Evolutionary conservation across 2,888 invertebrate genomes (phyloP), one percentile per base, ranked within the genome.

Genomic region (Heteromurus nitidus): DNA sequence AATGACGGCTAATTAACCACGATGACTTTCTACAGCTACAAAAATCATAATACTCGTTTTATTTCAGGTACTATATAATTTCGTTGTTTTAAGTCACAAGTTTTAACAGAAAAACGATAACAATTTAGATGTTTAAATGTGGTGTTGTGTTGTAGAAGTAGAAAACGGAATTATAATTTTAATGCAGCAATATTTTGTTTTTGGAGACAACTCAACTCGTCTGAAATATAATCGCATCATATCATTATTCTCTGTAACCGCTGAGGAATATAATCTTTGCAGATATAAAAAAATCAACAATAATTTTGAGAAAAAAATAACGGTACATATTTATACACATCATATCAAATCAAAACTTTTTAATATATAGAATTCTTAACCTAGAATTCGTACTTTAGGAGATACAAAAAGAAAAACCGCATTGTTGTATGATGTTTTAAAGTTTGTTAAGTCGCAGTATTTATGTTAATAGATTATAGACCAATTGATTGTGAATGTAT

Each of bases 41-140:
- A 55, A 55, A 55, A 55, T n/a, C 26, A 55, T 13, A 55, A 55
- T 55, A 55, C 55, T 55, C 55, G 55, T 55, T 55, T 55, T 47
- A 9, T 20, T 55, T 55, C 55, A 55, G 55, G 55, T 55, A 55
- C 55, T 55, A 55, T n/a, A n/a, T n/a, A n/a, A n/a, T 55, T 55
- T 55, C 22, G 47, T 55, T 55, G 11, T 50, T 50, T 50, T 50
- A 50, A 18, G 50, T 3, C 36, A 13, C 36, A 36, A 36, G 44
- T n/a, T 2, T 44, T 44, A 44, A n/a, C 44, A n/a, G 16, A 44
- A 9, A n/a, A 44, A 44, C n/a, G n/a, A 9, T 44, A 44, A 44
- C n/a, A 44, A 44, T 44, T 3, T 3, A 3, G 13, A 44, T 44
- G 44, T n/a, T 44, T 44, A n/a, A 13, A n/a, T 44, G 13, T 44